Conservation (phyloP, 2,797 vertebrate genomes). For the Diplodus sargus region DNA sequence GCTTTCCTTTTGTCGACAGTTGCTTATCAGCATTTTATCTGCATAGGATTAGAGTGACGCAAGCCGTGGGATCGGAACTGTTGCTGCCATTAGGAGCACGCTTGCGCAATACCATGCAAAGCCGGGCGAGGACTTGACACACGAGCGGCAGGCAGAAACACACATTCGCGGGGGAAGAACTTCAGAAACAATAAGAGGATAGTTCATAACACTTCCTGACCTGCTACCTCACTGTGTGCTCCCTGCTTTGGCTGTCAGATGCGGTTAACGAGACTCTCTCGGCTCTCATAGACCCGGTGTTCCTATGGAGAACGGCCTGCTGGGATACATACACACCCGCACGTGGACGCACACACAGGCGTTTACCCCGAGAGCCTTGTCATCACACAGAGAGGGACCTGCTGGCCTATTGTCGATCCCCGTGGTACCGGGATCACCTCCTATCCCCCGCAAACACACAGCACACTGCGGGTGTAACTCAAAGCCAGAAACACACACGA, state of each 20-base stretch:
- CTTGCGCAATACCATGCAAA: slow-evolving; percentile 32
- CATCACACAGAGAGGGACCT: slow-evolving; percentile 75
- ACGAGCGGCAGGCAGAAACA: not conserved
- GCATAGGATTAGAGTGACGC: slow-evolving; percentile 33
- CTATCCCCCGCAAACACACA: slow-evolving; percentile 63
- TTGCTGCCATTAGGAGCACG: slow-evolving; percentile 16
- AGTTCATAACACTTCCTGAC: slow-evolving; percentile 68
- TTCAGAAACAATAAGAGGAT: slow-evolving; percentile 64
- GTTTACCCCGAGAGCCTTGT: slow-evolving; percentile 67
- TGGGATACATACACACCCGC: slow-evolving; percentile 69
- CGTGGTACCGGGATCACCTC: slow-evolving; percentile 75
- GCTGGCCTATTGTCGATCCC: slow-evolving; percentile 77
- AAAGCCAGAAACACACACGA: slow-evolving; percentile 47
- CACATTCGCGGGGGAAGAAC: slow-evolving; percentile 33
- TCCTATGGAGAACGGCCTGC: slow-evolving; percentile 73
- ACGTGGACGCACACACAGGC: slow-evolving; percentile 44
- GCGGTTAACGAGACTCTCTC: slow-evolving; percentile 76
- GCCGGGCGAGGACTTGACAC: not conserved
- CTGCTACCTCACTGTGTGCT: slow-evolving; percentile 70
- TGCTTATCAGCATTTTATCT: slow-evolving; percentile 64
- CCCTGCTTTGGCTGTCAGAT: slow-evolving; percentile 78
- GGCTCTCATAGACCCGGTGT: slow-evolving; percentile 55
- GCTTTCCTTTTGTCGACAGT: slow-evolving; percentile 54
- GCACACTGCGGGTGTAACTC: slow-evolving; percentile 53
- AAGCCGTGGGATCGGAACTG: slow-evolving; percentile 45